A percentile compares a stretch with the other conserved stretches of the same genome.
Evolutionary conservation across 2,113 vertebrate genomes (phyloP).

Genomic region (Saguinus midas): DNA sequence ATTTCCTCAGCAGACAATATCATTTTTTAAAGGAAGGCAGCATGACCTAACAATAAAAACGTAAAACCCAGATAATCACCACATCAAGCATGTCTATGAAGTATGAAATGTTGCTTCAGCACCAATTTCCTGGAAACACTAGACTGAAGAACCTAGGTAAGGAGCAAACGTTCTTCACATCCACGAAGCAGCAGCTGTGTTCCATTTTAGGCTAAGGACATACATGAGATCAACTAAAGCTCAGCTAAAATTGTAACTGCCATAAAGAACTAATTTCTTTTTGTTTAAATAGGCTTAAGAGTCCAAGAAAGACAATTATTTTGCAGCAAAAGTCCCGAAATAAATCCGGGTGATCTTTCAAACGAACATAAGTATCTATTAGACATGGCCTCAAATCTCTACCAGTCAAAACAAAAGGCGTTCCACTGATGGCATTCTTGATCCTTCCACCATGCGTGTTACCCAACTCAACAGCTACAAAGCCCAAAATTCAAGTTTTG

Average conservation of each 20-base stretch:
- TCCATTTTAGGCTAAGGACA: neutral
- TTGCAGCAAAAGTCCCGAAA: neutral
- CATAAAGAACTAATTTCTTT: neutral
- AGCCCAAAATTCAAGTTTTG: neutral
- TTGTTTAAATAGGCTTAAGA: conserved; percentile 3
- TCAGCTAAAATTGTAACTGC: neutral
- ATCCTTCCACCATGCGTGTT: neutral
- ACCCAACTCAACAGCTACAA: neutral
- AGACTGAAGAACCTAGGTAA: neutral
- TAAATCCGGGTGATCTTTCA: conserved; percentile 1
- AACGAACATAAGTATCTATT: neutral
- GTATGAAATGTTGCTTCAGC: neutral
- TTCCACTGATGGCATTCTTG: neutral
- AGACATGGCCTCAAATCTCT: neutral
- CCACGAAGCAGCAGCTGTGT: neutral
- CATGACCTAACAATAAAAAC: neutral
- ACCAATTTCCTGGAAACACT: neutral
- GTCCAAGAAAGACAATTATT: conserved; percentile 20
- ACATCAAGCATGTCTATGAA: neutral
- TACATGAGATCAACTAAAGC: neutral
- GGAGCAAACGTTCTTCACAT: neutral
- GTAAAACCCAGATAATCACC: neutral
- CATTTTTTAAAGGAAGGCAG: neutral
- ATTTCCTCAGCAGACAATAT: neutral
- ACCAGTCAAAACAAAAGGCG: neutral